A percentile compares a stretch with the other conserved stretches of the same genome.
Conservation (phyloP, 1,140 invertebrate genomes). For the Andrena cerasifolii region DNA sequence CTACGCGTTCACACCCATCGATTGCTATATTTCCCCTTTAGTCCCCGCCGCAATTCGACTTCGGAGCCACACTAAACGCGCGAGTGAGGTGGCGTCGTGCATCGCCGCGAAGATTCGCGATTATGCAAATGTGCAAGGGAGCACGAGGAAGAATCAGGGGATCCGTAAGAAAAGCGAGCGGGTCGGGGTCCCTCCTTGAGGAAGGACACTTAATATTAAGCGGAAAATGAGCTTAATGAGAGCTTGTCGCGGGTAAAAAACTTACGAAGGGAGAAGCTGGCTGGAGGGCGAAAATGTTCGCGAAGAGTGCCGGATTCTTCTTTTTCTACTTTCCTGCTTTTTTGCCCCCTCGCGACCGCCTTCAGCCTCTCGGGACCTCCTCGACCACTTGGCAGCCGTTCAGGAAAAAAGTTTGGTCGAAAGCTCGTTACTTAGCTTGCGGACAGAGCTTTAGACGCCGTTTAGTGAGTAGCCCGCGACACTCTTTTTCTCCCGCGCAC, state of each 20-base stretch:
- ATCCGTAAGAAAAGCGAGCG: conserved; percentile 22
- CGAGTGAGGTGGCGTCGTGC: no score
- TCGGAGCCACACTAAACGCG: no score
- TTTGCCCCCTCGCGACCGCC: conserved; percentile 11
- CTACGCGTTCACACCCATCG: no score
- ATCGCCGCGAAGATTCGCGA: neutral
- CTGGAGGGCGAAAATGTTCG: conserved; percentile 59
- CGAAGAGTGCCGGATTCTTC: conserved; percentile 54
- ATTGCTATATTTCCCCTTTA: no score
- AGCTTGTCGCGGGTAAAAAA: conserved; percentile 64
- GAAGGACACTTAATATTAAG: conserved; percentile 69
- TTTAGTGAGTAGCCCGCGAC: conserved; percentile 61
- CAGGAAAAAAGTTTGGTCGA: conserved; percentile 72
- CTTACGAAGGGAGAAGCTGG: conserved; percentile 62
- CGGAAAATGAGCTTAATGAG: conserved; percentile 74
- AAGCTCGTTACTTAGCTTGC: conserved; percentile 75
- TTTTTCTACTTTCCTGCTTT: conserved; percentile 55
- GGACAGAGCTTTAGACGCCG: conserved; percentile 71
- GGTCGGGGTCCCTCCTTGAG: conserved; percentile 32
- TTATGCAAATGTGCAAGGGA: conserved; percentile 29
- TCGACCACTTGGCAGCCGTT: conserved; percentile 73
- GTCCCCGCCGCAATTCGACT: no score
- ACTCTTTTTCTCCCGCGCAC: conserved; percentile 43
- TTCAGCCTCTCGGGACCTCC: conserved; percentile 47
- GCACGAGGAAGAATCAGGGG: conserved; percentile 25